Evolutionary conservation across 2,888 invertebrate genomes (phyloP).

Genomic region (Mechanitis messenoides): DNA sequence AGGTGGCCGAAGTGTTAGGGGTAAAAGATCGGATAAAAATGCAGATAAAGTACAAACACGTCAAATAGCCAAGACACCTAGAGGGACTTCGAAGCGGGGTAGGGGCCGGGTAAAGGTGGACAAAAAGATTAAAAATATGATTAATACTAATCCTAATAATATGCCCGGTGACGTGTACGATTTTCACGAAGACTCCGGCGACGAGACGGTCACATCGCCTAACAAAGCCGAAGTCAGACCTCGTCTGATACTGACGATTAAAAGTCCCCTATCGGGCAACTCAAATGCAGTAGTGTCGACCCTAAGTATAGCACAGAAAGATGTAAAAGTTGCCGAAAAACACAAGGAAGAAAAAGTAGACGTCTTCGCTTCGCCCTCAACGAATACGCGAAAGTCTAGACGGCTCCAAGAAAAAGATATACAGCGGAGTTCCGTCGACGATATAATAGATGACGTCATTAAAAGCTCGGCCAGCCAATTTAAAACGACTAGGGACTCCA

Average conservation of each 20-base stretch:
- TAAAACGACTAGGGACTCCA: constrained; percentile 45
- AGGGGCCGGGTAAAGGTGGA: constrained; percentile 72
- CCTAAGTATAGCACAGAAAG: constrained; percentile 59
- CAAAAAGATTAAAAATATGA: constrained; percentile 65
- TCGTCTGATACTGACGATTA: constrained; percentile 87
- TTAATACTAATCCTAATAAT: constrained; percentile 75
- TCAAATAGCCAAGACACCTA: constrained; percentile 61
- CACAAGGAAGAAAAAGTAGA: constrained; percentile 71
- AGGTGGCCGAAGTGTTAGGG: constrained; percentile 61
- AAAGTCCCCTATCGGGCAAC: constrained; percentile 78
- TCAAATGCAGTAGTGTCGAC: constrained; percentile 58
- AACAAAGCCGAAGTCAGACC: constrained; percentile 79
- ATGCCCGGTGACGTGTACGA: constrained; percentile 89
- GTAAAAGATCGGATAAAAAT: constrained; percentile 61
- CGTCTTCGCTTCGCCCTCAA: constrained; percentile 80
- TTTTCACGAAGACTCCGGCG: constrained; percentile 92
- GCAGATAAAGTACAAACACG: constrained; percentile 65
- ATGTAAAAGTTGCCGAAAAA: constrained; percentile 52
- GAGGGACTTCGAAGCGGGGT: constrained; percentile 66
- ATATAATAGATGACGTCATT: constrained; percentile 92
- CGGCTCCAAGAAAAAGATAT: constrained; percentile 87
- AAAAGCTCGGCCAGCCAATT: constrained; percentile 73
- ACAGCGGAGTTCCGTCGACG: constrained; percentile 87
- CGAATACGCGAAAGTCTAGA: constrained; percentile 87
- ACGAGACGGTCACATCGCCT: constrained; percentile 76